Conservation (phyloP, 2,113 vertebrate genomes). For the Circaetus cinerascens region DNA sequence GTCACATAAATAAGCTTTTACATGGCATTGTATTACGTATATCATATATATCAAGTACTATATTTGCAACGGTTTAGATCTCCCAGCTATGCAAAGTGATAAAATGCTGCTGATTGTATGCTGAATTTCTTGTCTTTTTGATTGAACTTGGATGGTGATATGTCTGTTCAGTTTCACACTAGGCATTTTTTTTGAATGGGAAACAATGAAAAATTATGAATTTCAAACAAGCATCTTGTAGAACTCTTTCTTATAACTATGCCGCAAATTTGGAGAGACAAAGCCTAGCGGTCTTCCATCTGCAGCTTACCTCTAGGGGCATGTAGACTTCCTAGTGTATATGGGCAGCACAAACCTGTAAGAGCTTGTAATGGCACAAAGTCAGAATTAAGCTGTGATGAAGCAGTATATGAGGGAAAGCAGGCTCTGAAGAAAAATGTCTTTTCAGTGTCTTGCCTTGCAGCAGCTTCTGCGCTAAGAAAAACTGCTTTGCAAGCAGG, state of each 20-base stretch:
- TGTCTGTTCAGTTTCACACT: neutral
- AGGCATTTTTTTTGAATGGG: neutral
- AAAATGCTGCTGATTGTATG: neutral
- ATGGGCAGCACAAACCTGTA: neutral
- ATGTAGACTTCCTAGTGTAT: neutral
- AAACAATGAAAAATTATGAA: neutral
- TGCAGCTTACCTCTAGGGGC: neutral
- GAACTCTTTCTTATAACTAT: neutral
- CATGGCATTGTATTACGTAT: neutral
- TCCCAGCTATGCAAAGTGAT: neutral
- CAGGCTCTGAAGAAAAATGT: neutral
- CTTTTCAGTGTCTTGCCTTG: neutral
- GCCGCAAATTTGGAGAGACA: neutral
- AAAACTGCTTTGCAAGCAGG: neutral
- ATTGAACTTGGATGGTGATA: neutral
- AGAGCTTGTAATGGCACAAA: neutral
- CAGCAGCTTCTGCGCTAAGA: neutral
- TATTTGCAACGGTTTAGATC: neutral
- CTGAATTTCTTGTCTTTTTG: neutral
- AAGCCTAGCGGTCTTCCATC: accelerated
- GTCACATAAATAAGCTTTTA: neutral
- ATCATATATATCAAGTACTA: neutral
- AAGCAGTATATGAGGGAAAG: neutral
- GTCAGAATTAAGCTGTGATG: neutral
- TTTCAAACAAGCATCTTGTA: neutral